Base-by-base conservation (phyloP, 2,113 vertebrate genomes). In the Myocastor coypus region DNA sequence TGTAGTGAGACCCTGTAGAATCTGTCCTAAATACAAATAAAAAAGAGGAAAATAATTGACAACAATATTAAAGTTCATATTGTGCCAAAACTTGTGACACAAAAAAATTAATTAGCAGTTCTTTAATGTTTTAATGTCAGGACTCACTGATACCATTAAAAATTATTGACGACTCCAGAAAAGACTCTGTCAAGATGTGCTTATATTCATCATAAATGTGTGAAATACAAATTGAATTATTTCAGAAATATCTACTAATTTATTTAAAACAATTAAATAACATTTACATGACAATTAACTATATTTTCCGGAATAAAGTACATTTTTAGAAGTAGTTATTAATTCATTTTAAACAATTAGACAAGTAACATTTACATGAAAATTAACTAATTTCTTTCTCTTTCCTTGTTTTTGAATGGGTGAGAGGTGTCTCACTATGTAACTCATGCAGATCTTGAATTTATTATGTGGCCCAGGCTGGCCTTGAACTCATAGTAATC, bases 291-390 rank as follows among this genome's bases (percentile, higher is more conserved):
- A 46, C 42, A 24, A 28, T 75, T 75, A 75, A 75, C 1, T 42
- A 28, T 42, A 46, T 24, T 46, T 12, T 75, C 73, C 12, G 7
- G 24, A 46, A 46, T 75, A 28, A 75, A 75, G 28, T 75, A 46
- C 24, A 46, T 28, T 91, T 92, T 92, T 95, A 84, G 28, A 91
- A 95, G 66, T 86, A 80, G 84, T 46, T 91, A 66, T 82, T 89
- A 64, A 59, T 30, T 94, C 11, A 80, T 61, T 89, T 85, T 82
- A 75, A 92, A 59, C 82, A 88, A 16, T 30, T 75, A 92, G 13
- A 73, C 9, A 68, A 77, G 61, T 66, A 68, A 80, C 1, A 40
- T 84, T 85, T 80, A 89, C 24, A 94, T 84, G 30, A 83, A 30
- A 92, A 84, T 34, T 94, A 88, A 61, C 22, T 94, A 69, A 11